Conservation (phyloP, 2,113 vertebrate species). For the Istiophorus platypterus region DNA sequence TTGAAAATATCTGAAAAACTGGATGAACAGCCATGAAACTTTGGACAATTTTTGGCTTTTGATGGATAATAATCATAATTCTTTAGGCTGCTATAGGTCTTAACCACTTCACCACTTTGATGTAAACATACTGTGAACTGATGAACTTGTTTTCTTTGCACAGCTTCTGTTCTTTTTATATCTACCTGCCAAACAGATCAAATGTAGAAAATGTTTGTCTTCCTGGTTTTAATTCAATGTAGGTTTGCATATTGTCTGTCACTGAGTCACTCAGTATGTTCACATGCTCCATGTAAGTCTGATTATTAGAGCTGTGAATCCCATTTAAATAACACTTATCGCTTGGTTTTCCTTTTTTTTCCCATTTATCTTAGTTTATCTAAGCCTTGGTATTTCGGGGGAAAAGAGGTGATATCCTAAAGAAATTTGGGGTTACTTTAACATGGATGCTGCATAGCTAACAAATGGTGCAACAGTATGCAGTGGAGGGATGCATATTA, state of each 20-base stretch:
- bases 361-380: neutral
- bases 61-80: neutral
- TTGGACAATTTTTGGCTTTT: neutral
- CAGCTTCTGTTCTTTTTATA: too few species aligned
- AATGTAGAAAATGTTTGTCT: neutral
- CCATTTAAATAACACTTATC: neutral
- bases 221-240: neutral
- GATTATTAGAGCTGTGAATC: neutral
- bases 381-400: too few species aligned
- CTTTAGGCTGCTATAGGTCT: neutral
- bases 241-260: neutral
- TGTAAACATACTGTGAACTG: neutral
- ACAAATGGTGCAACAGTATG: neutral
- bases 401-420: too few species aligned
- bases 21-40: neutral
- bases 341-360: neutral
- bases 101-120: too few species aligned
- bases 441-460: neutral
- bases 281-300: neutral
- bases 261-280: neutral
- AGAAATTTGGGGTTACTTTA: neutral
- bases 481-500: conserved; percentile 10
- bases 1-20: too few species aligned
- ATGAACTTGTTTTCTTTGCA: too few species aligned
- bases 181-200: neutral